Evolutionary conservation across 2,888 invertebrate species (phyloP).

Genomic region (Galerucella pusilla): DNA sequence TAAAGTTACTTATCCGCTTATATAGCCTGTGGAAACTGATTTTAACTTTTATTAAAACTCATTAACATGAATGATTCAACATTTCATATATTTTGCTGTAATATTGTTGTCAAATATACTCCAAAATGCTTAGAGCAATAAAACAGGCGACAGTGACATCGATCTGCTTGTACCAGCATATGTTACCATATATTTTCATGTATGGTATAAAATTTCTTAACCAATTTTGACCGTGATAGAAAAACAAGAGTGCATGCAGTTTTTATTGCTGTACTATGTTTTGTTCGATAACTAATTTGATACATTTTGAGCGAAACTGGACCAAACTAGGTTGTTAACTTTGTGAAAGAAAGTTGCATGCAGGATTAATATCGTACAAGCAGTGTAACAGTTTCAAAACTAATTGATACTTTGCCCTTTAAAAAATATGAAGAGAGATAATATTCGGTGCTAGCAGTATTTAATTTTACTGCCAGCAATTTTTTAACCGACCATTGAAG

Average conservation of each 20-base stretch:
- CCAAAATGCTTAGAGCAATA: too few relatives aligned
- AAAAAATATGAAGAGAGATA: background rate
- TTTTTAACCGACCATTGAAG: too few relatives aligned
- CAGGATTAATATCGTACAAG: conserved; percentile 27
- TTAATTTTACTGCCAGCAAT: background rate
- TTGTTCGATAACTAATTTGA: conserved; percentile 30
- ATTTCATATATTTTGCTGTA: too few relatives aligned
- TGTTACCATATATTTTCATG: conserved; percentile 24
- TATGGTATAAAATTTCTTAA: conserved; percentile 29
- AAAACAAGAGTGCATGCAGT: conserved; percentile 1
- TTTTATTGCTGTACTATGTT: conserved; percentile 19
- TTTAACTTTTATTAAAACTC: too few relatives aligned
- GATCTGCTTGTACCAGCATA: conserved; percentile 19
- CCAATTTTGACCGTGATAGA: conserved; percentile 12
- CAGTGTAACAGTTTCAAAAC: conserved; percentile 23
- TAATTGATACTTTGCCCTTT: conserved; percentile 13
- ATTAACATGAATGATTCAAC: too few relatives aligned
- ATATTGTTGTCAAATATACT: too few relatives aligned
- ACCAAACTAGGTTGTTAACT: conserved; percentile 33
- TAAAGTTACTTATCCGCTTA: too few relatives aligned
- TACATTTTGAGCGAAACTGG: conserved; percentile 30
- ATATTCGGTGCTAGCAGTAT: background rate
- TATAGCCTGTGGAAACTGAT: too few relatives aligned
- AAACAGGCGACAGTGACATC: background rate
- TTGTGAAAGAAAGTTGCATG: conserved; percentile 26